Conservation (phyloP, 2,113 vertebrate species). For the Phodopus roborovskii region DNA sequence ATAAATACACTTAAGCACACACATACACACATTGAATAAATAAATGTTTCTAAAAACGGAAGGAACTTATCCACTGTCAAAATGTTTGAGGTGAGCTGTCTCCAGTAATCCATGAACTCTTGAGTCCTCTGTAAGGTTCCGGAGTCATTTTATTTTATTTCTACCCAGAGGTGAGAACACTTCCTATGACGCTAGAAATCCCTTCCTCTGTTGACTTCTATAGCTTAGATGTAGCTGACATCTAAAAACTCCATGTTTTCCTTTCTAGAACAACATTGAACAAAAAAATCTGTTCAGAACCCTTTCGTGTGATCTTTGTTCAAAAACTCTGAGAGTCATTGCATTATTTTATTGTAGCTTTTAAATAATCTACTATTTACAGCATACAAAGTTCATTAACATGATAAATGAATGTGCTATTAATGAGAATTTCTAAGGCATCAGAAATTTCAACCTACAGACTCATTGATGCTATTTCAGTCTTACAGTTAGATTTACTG, state of each 20-base stretch:
- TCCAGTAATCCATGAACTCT: neutral
- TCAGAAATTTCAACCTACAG: neutral
- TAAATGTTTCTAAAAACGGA: neutral
- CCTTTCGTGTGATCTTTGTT: neutral
- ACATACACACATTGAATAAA: neutral
- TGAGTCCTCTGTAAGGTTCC: neutral
- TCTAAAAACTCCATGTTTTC: constrained; percentile 18
- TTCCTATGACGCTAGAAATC: constrained; percentile 22
- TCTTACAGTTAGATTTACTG: neutral
- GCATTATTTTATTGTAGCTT: neutral
- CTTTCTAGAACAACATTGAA: neutral
- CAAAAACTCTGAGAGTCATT: neutral
- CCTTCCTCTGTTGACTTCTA: neutral
- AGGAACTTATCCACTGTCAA: neutral
- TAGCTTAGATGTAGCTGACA: neutral
- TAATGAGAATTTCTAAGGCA: constrained; percentile 12
- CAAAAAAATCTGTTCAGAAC: neutral
- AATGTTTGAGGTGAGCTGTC: neutral
- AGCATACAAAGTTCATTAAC: neutral
- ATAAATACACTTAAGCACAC: neutral
- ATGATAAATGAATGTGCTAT: constrained; percentile 4
- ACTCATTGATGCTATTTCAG: constrained; percentile 25
- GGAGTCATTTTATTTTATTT: constrained; percentile 3
- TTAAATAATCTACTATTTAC: neutral
- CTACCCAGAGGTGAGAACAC: neutral